These are phyloP conservation scores for Glossosoma conforme DNA, from an alignment of 1,140 invertebrate species.

Conservation along the genomic window DNA sequence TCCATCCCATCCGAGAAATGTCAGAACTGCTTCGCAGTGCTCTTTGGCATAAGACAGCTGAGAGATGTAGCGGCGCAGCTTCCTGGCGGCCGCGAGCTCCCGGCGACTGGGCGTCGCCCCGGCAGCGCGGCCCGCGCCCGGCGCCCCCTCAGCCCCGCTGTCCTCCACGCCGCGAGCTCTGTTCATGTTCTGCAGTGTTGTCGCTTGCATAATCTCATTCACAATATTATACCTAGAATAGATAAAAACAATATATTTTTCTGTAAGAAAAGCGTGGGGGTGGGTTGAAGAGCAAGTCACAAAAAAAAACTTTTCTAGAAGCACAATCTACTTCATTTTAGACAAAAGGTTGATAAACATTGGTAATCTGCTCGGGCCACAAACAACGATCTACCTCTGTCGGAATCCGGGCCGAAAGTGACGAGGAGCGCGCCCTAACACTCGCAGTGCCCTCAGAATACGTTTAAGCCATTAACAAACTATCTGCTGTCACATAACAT, in stretches of 20 bases:
- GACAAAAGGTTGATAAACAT: too few species aligned
- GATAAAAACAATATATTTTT: conserved; percentile 11
- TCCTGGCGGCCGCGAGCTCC: conserved; percentile 65
- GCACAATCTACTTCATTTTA: too few species aligned
- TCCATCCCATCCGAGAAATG: conserved; percentile 70
- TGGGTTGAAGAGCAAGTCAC: too few species aligned
- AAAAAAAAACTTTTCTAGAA: too few species aligned
- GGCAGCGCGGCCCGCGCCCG: conserved; percentile 34
- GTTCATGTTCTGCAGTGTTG: conserved; percentile 84
- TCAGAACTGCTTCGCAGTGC: conserved; percentile 76
- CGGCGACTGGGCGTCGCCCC: conserved; percentile 53
- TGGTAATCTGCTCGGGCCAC: too few species aligned
- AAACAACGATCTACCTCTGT: too few species aligned
- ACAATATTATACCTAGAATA: conserved; percentile 73
- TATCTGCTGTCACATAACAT: too few species aligned
- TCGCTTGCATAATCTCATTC: conserved; percentile 89
- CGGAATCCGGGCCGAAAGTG: too few species aligned
- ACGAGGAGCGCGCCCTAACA: too few species aligned
- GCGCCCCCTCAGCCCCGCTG: conserved; percentile 52
- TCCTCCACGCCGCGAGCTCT: conserved; percentile 77
- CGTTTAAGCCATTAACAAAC: too few species aligned
- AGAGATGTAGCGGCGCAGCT: conserved; percentile 70
- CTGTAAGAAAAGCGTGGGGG: too few species aligned
- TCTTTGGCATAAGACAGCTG: conserved; percentile 80
- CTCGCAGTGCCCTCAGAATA: too few species aligned